These are phyloP conservation scores for Gobius niger DNA, from an alignment of 2,113 vertebrate species.

Conservation along the genomic window DNA sequence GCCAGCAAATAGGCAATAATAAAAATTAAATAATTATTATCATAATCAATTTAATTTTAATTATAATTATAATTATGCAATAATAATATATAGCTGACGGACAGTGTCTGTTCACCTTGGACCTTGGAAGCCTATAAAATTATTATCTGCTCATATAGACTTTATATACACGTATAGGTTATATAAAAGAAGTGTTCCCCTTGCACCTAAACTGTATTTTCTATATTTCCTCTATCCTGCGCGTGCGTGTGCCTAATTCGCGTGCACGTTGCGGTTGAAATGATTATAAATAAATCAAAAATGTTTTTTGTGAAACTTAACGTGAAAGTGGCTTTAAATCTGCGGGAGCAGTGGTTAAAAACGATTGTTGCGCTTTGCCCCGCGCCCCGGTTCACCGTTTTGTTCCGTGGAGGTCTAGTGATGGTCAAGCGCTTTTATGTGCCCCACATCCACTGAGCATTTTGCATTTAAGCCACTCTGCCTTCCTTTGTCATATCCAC, in stretches of 20 bases:
- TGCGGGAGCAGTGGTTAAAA: constrained; percentile 12
- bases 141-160: too few species aligned
- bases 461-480: constrained; percentile 57
- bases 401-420: constrained; percentile 51
- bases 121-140: too few species aligned
- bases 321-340: constrained; percentile 17
- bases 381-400: constrained; percentile 38
- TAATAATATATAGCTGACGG: too few species aligned
- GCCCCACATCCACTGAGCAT: constrained; percentile 46
- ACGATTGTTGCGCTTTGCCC: constrained; percentile 33
- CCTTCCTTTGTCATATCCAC: constrained; percentile 64
- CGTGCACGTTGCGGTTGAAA: background rate
- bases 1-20: too few species aligned
- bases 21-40: too few species aligned
- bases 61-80: too few species aligned
- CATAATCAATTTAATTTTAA: too few species aligned
- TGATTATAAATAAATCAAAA: background rate
- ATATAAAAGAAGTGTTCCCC: too few species aligned
- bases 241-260: constrained; percentile 19
- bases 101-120: too few species aligned
- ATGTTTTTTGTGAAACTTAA: constrained; percentile 20
- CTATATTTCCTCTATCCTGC: constrained; percentile 68
- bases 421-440: constrained; percentile 60
- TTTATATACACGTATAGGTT: too few species aligned
- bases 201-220: background rate